phyloP scores from a whole-genome alignment of 2,888 invertebrate species.

The Synergus itoensis region DNA sequence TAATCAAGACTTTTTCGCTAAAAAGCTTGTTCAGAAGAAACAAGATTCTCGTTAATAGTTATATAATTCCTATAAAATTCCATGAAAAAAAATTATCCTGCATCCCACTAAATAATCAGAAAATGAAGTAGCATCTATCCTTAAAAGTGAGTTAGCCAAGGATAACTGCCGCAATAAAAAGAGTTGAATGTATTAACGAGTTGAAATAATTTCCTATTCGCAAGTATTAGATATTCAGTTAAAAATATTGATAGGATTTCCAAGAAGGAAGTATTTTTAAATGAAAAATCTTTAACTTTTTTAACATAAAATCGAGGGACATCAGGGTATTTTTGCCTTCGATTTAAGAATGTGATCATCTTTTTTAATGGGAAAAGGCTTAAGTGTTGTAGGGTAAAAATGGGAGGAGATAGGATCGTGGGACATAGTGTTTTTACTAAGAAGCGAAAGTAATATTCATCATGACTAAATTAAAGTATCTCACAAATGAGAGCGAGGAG shows the following conservation, averaged over 20 bases:
- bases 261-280: too few species aligned
- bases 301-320: too few species aligned
- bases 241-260: neutral
- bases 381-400: neutral
- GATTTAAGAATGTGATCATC: neutral
- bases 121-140: neutral
- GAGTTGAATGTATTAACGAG: neutral
- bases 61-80: slow-evolving; percentile 1
- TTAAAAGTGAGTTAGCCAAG: neutral
- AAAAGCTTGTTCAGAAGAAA: slow-evolving; percentile 11
- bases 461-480: slow-evolving; percentile 18
- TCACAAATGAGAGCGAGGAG: slow-evolving; percentile 8
- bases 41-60: slow-evolving; percentile 35
- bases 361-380: neutral
- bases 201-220: neutral
- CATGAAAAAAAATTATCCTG: neutral
- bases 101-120: neutral
- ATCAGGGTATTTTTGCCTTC: neutral
- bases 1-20: slow-evolving; percentile 10
- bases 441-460: slow-evolving; percentile 11
- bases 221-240: neutral
- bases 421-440: slow-evolving; percentile 3
- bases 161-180: neutral
- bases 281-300: too few species aligned
- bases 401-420: neutral